Evolutionary conservation across 2,113 vertebrate species (phyloP).

Genomic region (Ancistrus triradiatus): DNA sequence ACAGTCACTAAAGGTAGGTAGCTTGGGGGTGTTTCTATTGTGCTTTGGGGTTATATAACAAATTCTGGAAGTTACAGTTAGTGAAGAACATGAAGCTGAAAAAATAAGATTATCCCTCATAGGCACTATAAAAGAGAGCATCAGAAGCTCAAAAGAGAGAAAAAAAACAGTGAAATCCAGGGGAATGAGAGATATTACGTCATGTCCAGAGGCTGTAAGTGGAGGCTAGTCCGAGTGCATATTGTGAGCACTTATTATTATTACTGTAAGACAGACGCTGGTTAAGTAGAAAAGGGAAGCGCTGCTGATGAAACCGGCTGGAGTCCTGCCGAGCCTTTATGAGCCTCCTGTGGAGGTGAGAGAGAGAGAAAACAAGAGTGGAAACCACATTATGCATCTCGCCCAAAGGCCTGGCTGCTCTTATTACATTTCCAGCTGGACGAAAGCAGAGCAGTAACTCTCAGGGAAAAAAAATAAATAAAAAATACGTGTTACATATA

Average conservation of each 20-base stretch:
- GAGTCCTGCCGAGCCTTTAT: conserved; percentile 31
- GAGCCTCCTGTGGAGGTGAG: conserved; percentile 13
- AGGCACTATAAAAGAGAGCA: background rate
- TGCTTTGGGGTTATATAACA: too few species aligned
- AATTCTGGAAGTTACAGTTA: too few species aligned
- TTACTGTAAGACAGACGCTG: conserved; percentile 12
- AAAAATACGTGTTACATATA: too few species aligned
- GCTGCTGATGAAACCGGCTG: conserved; percentile 30
- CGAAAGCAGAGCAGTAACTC: conserved; percentile 24
- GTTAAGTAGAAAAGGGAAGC: conserved; percentile 36
- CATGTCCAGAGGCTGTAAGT: background rate
- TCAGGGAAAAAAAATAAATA: conserved; percentile 14
- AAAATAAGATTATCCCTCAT: too few species aligned
- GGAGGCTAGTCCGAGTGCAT: background rate
- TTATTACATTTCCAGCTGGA: conserved; percentile 43
- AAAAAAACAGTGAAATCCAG: background rate
- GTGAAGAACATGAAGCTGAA: too few species aligned
- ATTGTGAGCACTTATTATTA: conserved; percentile 30
- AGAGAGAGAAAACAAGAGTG: conserved; percentile 13
- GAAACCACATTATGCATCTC: conserved; percentile 33
- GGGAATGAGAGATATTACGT: too few species aligned
- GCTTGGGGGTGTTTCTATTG: too few species aligned
- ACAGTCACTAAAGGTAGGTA: too few species aligned
- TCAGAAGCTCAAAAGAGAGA: background rate
- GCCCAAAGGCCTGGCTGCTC: conserved; percentile 33